Evolutionary conservation across 2,888 invertebrate genomes (phyloP).

Genomic region (Mycalesis mineus): DNA sequence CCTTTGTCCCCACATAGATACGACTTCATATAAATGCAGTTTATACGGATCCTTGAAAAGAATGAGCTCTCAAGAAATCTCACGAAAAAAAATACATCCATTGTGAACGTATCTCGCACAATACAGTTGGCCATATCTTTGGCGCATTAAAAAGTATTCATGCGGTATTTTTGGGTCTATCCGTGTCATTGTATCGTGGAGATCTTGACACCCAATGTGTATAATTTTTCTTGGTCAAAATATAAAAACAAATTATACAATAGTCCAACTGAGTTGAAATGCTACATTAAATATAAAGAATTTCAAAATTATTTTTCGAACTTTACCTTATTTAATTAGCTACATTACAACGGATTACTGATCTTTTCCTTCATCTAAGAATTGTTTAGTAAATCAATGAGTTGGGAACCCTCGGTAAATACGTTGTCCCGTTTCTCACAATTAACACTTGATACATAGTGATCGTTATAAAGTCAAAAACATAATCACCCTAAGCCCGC

Average conservation of each 20-base stretch:
- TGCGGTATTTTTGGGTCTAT: conserved; percentile 68
- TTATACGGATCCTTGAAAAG: conserved; percentile 71
- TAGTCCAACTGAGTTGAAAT: neutral
- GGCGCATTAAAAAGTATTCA: conserved; percentile 78
- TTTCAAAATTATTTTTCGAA: too few species aligned
- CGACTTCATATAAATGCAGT: conserved; percentile 77
- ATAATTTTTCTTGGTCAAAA: conserved; percentile 46
- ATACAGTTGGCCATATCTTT: conserved; percentile 74
- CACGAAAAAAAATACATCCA: conserved; percentile 57
- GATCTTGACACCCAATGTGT: conserved; percentile 70
- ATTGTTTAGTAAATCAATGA: too few species aligned
- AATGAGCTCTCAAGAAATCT: conserved; percentile 66
- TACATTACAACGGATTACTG: too few species aligned
- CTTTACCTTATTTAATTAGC: too few species aligned
- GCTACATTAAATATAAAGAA: neutral
- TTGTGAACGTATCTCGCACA: conserved; percentile 57
- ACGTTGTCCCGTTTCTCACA: too few species aligned
- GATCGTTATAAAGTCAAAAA: too few species aligned
- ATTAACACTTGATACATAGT: too few species aligned
- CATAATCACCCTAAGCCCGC: too few species aligned
- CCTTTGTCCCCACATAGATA: conserved; percentile 64
- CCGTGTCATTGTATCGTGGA: conserved; percentile 55
- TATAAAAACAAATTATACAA: conserved; percentile 3
- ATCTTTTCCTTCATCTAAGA: too few species aligned
- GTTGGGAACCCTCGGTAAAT: too few species aligned